Base-by-base conservation (phyloP, 2,797 vertebrate species). In the Triplophysa yarkandensis region DNA sequence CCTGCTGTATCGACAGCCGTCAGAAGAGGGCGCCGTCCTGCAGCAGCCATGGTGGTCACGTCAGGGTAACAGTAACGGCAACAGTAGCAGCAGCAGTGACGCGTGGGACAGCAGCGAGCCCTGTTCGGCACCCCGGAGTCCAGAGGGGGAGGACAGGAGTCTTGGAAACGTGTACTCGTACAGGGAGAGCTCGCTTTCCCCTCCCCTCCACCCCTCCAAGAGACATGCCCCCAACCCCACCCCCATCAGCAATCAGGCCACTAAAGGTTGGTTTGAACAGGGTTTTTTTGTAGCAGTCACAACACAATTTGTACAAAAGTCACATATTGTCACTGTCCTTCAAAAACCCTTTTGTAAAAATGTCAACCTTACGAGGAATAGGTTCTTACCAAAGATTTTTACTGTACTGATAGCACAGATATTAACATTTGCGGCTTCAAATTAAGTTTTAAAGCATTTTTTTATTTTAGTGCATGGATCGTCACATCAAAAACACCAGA, bases 231-330 rank as follows among this genome's bases (percentile, higher is more conserved):
- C 95, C 72, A 98, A 96, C 80, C 95, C 95, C 76, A 95, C 95
- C 4, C 97, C 97, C 1, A 91, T 99, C 89, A 99, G 94, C 92
- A 99, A 98, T 91, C 97, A 99, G 93, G 97, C 97, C 76, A 98
- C 97, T 8, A 98, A 99, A 97, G 97, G 97, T 98, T 87, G 50
- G 60, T 46, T 5, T 25, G 19, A 17, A 64, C n/a, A n/a, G n/a
- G n/a, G n/a, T n/a, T n/a, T n/a, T n/a, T n/a, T n/a, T n/a, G n/a
- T n/a, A n/a, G n/a, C n/a, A n/a, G n/a, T n/a, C n/a, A n/a, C n/a
- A n/a, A n/a, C n/a, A n/a, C n/a, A n/a, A n/a, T n/a, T n/a, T n/a
- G n/a, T n/a, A n/a, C n/a, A n/a, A n/a, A n/a, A n/a, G n/a, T n/a
- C n/a, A n/a, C n/a, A n/a, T n/a, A n/a, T n/a, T n/a, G n/a, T n/a